Conservation (phyloP, 1,140 invertebrate genomes). For the Megalonaias nervosa region DNA sequence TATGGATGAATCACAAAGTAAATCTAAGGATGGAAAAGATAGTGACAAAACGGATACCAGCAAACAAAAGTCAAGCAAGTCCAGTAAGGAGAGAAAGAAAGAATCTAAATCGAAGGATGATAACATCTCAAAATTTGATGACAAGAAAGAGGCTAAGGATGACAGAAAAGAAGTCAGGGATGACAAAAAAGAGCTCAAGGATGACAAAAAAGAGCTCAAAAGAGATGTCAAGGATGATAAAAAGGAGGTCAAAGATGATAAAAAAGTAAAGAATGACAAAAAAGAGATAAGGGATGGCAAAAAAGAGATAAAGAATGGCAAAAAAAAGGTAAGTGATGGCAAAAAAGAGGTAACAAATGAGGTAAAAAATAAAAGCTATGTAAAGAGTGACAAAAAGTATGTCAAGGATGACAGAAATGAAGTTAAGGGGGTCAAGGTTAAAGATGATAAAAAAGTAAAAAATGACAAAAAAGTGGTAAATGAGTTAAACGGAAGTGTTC, state of each 20-base stretch:
- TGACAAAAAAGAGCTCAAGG: constrained; percentile 11
- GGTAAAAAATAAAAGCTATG: no score
- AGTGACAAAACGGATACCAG: no score
- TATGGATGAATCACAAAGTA: constrained; percentile 13
- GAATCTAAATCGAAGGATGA: background rate
- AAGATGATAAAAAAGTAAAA: no score
- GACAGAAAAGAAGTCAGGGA: constrained; percentile 15
- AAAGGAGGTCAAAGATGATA: constrained; percentile 13
- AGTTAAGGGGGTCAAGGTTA: no score
- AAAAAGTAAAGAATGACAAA: constrained; percentile 1
- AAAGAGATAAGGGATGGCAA: background rate
- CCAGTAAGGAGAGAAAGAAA: no score
- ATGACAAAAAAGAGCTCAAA: constrained; percentile 8
- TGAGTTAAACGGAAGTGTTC: no score
- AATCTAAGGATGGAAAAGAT: no score
- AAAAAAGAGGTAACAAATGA: constrained; percentile 16
- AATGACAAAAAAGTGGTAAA: no score
- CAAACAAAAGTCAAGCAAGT: no score
- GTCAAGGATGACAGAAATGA: no score
- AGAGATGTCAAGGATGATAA: constrained; percentile 3
- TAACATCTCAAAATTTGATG: constrained; percentile 2
- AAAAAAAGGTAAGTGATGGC: background rate
- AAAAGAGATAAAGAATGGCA: constrained; percentile 4
- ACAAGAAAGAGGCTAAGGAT: constrained; percentile 11
- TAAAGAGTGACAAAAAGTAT: no score